These are phyloP conservation scores for Julus scanicus DNA, from an alignment of 2,888 invertebrate species.

Conservation along the genomic window DNA sequence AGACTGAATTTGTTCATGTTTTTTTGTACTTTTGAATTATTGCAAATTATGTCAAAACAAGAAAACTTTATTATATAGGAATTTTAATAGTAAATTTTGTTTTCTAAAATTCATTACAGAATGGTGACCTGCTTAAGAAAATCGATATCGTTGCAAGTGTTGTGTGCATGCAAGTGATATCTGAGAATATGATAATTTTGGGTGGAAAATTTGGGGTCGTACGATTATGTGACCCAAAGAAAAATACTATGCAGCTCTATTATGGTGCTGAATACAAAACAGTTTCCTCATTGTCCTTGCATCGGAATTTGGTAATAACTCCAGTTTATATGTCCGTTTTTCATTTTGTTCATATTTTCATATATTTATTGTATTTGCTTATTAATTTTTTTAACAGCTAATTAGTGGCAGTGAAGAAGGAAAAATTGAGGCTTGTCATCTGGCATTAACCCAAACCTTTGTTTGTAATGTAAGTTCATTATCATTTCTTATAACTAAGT, in stretches of 20 bases:
- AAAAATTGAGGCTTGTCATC: background rate
- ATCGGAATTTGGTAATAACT: background rate
- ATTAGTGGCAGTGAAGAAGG: background rate
- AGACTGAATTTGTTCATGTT: too few species aligned
- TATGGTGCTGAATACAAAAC: background rate
- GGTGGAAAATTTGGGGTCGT: background rate
- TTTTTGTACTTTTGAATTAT: background rate
- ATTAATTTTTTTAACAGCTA: background rate
- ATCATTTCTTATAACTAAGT: background rate
- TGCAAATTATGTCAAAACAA: background rate
- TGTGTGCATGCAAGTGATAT: background rate
- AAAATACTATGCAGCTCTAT: background rate
- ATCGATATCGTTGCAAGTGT: background rate
- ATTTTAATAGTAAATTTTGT: background rate
- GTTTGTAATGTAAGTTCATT: conserved; percentile 4
- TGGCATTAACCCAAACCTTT: background rate
- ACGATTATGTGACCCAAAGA: background rate
- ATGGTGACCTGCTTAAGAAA: background rate
- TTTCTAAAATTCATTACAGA: background rate
- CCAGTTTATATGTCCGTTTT: background rate
- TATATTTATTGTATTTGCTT: background rate
- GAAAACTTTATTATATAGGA: too few species aligned
- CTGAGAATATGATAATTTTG: background rate
- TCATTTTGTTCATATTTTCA: background rate
- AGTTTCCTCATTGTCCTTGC: background rate